Evolutionary conservation across 1,140 invertebrate species (phyloP).

Genomic region (Bathynomus jamesi): DNA sequence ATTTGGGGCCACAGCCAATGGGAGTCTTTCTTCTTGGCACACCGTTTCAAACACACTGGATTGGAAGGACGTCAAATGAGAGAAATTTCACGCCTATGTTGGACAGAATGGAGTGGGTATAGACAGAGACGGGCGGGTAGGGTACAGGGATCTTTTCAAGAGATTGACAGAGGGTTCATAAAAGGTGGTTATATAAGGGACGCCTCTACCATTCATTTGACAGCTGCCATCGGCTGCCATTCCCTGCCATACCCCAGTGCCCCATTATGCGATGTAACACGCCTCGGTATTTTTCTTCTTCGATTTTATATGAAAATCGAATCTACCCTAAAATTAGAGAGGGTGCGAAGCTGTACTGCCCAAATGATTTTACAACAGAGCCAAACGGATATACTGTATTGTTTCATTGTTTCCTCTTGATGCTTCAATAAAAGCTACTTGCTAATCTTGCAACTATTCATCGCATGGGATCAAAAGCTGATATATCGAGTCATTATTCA

Average conservation of each 20-base stretch:
- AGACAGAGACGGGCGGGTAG: not conserved
- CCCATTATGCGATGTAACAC: not conserved
- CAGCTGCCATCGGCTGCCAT: not conserved
- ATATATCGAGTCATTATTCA: too few relatives aligned
- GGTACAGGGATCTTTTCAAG: not conserved
- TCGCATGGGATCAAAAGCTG: too few relatives aligned
- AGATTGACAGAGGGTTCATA: not conserved
- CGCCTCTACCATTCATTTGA: not conserved
- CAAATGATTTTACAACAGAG: too few relatives aligned
- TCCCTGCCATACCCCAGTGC: not conserved
- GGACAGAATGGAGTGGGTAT: not conserved
- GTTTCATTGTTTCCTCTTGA: too few relatives aligned
- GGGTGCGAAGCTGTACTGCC: not conserved
- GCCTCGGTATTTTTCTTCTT: not conserved
- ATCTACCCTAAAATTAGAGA: not conserved
- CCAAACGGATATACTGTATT: too few relatives aligned
- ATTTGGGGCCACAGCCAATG: too few relatives aligned
- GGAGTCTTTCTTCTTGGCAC: too few relatives aligned
- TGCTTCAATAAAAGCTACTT: too few relatives aligned
- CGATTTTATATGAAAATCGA: not conserved
- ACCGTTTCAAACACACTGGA: not conserved
- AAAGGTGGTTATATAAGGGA: not conserved
- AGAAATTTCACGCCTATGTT: not conserved
- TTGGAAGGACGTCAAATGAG: not conserved
- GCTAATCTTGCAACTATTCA: too few relatives aligned